These are phyloP conservation scores for Hestina assimilis DNA, from an alignment of 1,140 invertebrate genomes.

Conservation along the genomic window DNA sequence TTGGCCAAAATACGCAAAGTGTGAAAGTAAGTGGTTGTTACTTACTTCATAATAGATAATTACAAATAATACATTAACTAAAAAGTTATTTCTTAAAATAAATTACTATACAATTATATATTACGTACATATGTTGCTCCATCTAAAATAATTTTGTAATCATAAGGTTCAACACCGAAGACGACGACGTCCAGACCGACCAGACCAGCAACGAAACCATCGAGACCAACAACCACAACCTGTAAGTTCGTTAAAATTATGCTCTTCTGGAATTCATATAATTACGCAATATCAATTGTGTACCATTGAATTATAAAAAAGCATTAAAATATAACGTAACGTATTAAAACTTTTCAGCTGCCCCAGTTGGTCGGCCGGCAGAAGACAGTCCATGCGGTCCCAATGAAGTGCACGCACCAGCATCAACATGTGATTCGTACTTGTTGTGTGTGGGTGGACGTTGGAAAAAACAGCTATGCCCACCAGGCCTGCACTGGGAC, in stretches of 20 bases:
- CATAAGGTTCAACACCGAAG: slow-evolving; percentile 32
- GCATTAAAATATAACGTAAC: too few species aligned
- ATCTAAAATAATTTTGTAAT: background rate
- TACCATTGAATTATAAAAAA: too few species aligned
- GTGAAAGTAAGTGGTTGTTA: slow-evolving; percentile 54
- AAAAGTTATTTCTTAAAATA: too few species aligned
- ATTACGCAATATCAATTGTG: too few species aligned
- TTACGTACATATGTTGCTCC: too few species aligned
- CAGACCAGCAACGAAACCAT: slow-evolving; percentile 36
- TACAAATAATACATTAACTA: too few species aligned
- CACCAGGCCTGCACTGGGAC: slow-evolving; percentile 90
- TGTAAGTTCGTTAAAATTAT: slow-evolving; percentile 4
- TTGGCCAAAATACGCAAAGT: slow-evolving; percentile 87
- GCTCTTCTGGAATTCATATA: too few species aligned
- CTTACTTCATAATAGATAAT: background rate
- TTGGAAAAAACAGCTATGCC: slow-evolving; percentile 84
- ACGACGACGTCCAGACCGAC: slow-evolving; percentile 46
- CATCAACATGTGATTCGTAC: slow-evolving; percentile 85
- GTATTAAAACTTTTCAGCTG: slow-evolving; percentile 20
- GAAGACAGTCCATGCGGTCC: slow-evolving; percentile 77
- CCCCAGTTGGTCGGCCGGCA: slow-evolving; percentile 2
- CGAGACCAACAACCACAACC: slow-evolving; percentile 34
- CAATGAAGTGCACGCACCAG: slow-evolving; percentile 82
- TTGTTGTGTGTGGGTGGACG: slow-evolving; percentile 85
- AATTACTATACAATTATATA: too few species aligned